Evolutionary conservation across 23 tunicate species (phyloP), one percentile per base, ranked within the genome.

Genomic region (Clavelina lepadiformis): DNA sequence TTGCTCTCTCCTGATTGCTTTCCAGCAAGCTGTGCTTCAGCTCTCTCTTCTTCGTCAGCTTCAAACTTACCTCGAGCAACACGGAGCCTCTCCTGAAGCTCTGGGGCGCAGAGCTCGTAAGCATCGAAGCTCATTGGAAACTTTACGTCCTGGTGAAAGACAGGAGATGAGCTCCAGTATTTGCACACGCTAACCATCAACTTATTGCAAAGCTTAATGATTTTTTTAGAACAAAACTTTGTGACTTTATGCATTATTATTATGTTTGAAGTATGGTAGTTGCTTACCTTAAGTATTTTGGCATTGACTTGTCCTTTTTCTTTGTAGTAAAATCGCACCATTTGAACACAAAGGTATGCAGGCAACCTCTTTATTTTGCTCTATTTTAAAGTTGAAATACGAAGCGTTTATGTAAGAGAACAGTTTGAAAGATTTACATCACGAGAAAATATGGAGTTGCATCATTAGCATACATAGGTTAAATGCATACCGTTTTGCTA

Each of bases 271-370:
- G n/a, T n/a, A n/a, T n/a, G n/a, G n/a, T n/a, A n/a, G n/a, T 44
- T 63, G 5, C 49, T 5, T 61, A 87, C 98, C 80, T 91, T 91
- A 15, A 91, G 59, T 20, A 91, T 91, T 51, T 91, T 91, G 6
- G 98, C 98, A 51, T 82, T 82, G 4, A 82, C 80, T 13, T 77
- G 67, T 38, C 80, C 91, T 44, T 67, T 72, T 67, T 82, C 86
- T 47, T 91, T 91, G 82, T 61, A 91, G 71, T 53, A 91, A 54
- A 91, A 91, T 20, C 98, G 80, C 38, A 91, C 91, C 91, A 91
- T 82, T 46, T 91, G 91, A 26, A 91, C 81, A 61, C 91, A 82
- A 4, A 91, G 60, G 58, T 91, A 91, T 5, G 84, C 80, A 23
- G 98, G 98, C 26, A 91, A 76, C 31, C 98, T 58, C 18, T 58